Evolutionary conservation across 2,888 invertebrate species (phyloP).

Genomic region (Actias luna): DNA sequence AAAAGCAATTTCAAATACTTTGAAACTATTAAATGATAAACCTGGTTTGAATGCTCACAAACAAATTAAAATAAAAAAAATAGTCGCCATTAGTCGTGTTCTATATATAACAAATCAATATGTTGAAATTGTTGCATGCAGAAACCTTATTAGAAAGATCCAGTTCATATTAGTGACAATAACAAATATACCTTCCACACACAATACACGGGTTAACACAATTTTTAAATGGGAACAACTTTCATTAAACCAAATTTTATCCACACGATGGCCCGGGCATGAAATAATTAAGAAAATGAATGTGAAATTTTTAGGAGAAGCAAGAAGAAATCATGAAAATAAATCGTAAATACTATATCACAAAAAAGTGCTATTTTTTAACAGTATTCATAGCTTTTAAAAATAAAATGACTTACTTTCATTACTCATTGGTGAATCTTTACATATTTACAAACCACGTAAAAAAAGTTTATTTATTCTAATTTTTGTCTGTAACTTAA

Average conservation of each 20-base stretch:
- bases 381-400: not conserved
- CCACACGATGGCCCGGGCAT: conserved; percentile 48
- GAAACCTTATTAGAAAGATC: conserved; percentile 27
- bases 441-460: not conserved
- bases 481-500: not conserved
- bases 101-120: not conserved
- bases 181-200: conserved; percentile 28
- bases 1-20: too few species aligned
- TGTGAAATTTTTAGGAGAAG: conserved; percentile 32
- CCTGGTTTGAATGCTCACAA: too few species aligned
- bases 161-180: conserved; percentile 56
- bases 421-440: not conserved
- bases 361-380: not conserved
- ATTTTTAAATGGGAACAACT: conserved; percentile 29
- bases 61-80: not conserved
- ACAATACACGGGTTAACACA: conserved; percentile 23
- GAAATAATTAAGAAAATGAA: conserved; percentile 48
- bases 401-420: not conserved
- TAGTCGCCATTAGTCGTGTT: not conserved
- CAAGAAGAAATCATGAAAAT: conserved; percentile 19
- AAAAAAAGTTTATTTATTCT: not conserved
- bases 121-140: not conserved
- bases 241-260: conserved; percentile 26
- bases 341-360: not conserved
- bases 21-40: too few species aligned